Evolutionary conservation across 2,113 vertebrate species (phyloP).

Genomic region (Psilopsiagon aymara): DNA sequence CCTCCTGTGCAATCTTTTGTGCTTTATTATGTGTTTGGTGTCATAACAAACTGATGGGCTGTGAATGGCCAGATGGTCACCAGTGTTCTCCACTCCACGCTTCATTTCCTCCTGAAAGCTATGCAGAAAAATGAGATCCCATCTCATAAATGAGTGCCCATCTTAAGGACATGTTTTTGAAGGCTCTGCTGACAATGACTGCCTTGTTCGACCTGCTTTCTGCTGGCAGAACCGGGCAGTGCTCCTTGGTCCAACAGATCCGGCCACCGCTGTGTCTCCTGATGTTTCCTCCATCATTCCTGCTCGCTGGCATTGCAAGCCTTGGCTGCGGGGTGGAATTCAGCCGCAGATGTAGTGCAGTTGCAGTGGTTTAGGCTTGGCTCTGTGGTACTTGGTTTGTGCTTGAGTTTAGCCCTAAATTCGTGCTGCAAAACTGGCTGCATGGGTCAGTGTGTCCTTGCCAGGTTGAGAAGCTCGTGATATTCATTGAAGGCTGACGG

Average conservation of each 20-base stretch:
- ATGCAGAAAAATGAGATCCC: slow-evolving; percentile 70
- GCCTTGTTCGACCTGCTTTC: slow-evolving; percentile 32
- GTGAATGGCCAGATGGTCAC: slow-evolving; percentile 73
- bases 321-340: background rate
- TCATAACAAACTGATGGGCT: slow-evolving; percentile 71
- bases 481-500: background rate
- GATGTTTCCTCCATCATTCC: background rate
- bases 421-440: background rate
- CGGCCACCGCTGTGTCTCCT: background rate
- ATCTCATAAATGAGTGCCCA: slow-evolving; percentile 60
- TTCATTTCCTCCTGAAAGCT: slow-evolving; percentile 74
- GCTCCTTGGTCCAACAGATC: slow-evolving; percentile 16
- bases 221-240: background rate
- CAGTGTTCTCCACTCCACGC: slow-evolving; percentile 56
- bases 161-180: slow-evolving; percentile 42
- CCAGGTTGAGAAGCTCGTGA: background rate
- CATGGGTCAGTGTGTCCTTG: background rate
- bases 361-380: background rate
- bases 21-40: slow-evolving; percentile 68
- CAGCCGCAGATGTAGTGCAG: background rate
- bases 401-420: background rate
- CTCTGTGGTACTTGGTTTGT: background rate
- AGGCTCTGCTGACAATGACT: slow-evolving; percentile 49
- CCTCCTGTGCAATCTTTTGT: slow-evolving; percentile 57
- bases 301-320: background rate